Evolutionary conservation across 2,888 invertebrate genomes (phyloP).

Genomic region (Hydropsyche betteni): DNA sequence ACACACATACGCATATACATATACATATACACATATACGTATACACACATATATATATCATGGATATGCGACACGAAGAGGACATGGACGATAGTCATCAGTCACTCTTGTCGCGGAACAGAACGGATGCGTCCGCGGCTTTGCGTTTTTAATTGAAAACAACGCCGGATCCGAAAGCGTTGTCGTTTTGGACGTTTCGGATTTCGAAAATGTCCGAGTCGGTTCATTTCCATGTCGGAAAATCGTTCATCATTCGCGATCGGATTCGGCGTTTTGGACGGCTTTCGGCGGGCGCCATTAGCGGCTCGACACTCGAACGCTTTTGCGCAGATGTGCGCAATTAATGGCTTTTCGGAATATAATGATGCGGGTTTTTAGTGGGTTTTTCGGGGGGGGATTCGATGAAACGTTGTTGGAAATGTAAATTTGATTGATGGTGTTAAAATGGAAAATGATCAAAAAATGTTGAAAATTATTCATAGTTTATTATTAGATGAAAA

Average conservation of each 20-base stretch:
- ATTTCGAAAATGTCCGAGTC: neutral
- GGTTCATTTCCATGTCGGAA: neutral
- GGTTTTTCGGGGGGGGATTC: no score
- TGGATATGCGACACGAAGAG: neutral
- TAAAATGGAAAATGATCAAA: neutral
- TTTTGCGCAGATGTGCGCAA: no score
- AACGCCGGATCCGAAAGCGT: no score
- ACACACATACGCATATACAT: neutral
- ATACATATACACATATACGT: neutral
- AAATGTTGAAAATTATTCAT: no score
- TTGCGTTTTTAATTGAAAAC: no score
- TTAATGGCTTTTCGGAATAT: no score
- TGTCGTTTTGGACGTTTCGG: no score
- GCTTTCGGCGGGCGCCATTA: slow-evolving; percentile 20
- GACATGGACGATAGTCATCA: no score
- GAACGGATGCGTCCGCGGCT: no score
- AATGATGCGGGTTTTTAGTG: no score
- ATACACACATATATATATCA: neutral
- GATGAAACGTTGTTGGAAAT: neutral
- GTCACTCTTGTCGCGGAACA: no score
- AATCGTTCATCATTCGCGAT: slow-evolving; percentile 22
- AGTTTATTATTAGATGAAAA: no score
- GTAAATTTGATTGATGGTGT: neutral
- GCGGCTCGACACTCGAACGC: slow-evolving; percentile 37
- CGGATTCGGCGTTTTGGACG: slow-evolving; percentile 38